Evolutionary conservation across 1,140 invertebrate genomes (phyloP), one percentile per base, ranked within the genome.

Genomic region (Bombus superbus): DNA sequence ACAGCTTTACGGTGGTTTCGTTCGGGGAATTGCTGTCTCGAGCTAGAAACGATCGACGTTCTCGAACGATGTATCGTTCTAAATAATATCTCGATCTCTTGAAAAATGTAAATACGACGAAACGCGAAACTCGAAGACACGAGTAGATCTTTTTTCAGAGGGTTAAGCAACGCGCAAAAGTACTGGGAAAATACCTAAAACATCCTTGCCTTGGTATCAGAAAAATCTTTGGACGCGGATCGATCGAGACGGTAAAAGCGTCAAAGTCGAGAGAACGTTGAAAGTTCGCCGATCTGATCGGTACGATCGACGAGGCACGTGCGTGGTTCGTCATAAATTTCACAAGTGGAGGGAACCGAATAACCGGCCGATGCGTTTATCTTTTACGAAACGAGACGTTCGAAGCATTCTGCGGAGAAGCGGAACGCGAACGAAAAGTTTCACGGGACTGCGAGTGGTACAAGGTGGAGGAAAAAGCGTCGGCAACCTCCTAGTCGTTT

Each of bases 401-500:
- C 59, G 15, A 57, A 35, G 18, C 8, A 11, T 64, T 68, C 28
- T 15, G 15, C 28, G 22, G 57, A 10, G 22, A 42, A n/a, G 18
- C 32, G 22, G 32, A 47, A 62, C 2, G 28, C 40, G 53, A 62
- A 64, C 15, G 77, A 64, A 73, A 73, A 85, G 13, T 80, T 80
- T 59, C 82, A n/a, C 44, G 68, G 28, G 32, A 32, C 72, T 57
- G n/a, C 13, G 64, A 44, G 69, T 32, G 28, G 47, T 40, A 32
- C 64, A 47, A 22, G 18, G 44, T 25, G 47, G 32, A 6, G 28
- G 35, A 32, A 18, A 64, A 9, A 66, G 1, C 15, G 32, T n/a
- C n/a, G 64, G 59, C 64, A 57, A 53, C 68, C 64, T 79, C 68
- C 64, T 79, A 64, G 42, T 80, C 64, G 78, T 69, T 68, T 80